Evolutionary conservation across 2,113 vertebrate species (phyloP).

Genomic region (Spermophilus dauricus): DNA sequence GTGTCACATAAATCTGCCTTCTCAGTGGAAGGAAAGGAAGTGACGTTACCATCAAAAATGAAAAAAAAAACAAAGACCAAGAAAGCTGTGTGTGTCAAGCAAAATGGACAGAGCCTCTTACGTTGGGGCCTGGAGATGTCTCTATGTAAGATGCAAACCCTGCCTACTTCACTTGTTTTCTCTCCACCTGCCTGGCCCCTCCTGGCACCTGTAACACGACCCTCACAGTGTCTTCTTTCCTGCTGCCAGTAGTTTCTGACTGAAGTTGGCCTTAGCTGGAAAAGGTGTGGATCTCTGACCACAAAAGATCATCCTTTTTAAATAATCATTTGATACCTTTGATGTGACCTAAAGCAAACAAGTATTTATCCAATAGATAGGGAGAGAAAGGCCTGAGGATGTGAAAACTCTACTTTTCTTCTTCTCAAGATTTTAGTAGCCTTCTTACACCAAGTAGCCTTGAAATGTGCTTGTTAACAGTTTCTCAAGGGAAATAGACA

Average conservation of each 20-base stretch:
- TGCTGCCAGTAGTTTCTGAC: not conserved
- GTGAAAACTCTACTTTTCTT: not conserved
- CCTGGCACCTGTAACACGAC: not conserved
- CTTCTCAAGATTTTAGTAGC: not conserved
- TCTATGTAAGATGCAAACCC: not conserved
- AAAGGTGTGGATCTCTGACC: not conserved
- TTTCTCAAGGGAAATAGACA: slow-evolving; percentile 8
- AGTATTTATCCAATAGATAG: not conserved
- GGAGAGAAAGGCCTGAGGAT: not conserved
- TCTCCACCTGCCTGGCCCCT: not conserved
- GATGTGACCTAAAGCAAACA: not conserved
- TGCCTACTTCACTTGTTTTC: fast-evolving
- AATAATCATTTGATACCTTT: not conserved
- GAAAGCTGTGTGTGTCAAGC: not conserved
- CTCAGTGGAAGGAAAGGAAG: not conserved
- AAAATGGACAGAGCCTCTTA: not conserved
- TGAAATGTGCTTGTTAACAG: not conserved
- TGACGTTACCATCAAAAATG: not conserved
- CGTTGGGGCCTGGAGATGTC: not conserved
- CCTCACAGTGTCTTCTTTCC: not conserved
- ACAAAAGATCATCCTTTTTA: not conserved
- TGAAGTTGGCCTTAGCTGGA: slow-evolving; percentile 4
- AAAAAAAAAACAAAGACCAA: not conserved
- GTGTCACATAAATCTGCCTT: not conserved
- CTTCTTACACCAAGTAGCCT: not conserved